Evolutionary conservation across 2,888 invertebrate genomes (phyloP).

Genomic region (Chelonus formosanus): DNA sequence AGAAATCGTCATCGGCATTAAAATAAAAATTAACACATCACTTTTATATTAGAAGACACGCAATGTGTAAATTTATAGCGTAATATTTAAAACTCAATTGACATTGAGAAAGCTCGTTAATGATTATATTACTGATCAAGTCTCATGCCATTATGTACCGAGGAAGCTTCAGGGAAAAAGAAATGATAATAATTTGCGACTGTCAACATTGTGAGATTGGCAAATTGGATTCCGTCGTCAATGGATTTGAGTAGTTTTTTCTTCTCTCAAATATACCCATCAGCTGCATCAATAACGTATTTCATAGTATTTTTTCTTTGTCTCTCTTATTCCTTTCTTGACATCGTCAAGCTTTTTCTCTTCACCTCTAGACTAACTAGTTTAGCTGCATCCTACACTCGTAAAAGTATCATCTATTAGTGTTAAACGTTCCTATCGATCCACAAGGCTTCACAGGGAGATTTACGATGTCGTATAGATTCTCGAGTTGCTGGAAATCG

Average conservation of each 20-base stretch:
- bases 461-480: conserved; percentile 53
- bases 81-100: conserved; percentile 30
- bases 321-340: conserved; percentile 2
- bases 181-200: conserved; percentile 28
- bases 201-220: conserved; percentile 17
- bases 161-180: background rate
- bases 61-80: conserved; percentile 34
- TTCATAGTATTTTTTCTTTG: conserved; percentile 7
- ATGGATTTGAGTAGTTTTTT: conserved; percentile 17
- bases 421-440: conserved; percentile 40
- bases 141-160: conserved; percentile 20
- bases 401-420: conserved; percentile 38
- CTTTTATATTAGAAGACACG: conserved; percentile 27
- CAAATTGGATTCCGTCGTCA: conserved; percentile 29
- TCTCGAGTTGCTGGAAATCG: conserved; percentile 44
- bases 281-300: conserved; percentile 35
- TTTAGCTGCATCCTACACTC: conserved; percentile 3
- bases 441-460: conserved; percentile 35
- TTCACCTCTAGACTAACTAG: conserved; percentile 13
- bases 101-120: conserved; percentile 31
- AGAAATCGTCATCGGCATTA: conserved; percentile 9
- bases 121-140: conserved; percentile 29
- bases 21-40: conserved; percentile 29
- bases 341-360: conserved; percentile 7
- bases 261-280: conserved; percentile 22